Conservation (phyloP, 1,140 invertebrate species). For the Brachionus manjavacas region DNA sequence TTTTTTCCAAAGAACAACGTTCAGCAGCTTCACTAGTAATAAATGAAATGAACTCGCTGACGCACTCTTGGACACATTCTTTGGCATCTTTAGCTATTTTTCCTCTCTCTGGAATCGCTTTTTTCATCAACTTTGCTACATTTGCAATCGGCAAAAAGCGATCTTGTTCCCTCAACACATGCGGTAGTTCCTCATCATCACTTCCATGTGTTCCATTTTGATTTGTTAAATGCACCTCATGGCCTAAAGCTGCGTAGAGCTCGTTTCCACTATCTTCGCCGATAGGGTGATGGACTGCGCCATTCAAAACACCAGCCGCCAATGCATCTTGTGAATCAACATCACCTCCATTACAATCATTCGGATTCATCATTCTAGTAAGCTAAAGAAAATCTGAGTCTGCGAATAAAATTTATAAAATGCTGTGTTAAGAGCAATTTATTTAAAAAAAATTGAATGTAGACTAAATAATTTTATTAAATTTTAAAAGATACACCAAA, state of each 20-base stretch:
- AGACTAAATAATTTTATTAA: not conserved
- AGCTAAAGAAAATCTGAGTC: not conserved
- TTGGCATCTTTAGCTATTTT: constrained; percentile 98
- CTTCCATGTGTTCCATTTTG: constrained; percentile 9
- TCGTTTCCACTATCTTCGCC: constrained; percentile 1
- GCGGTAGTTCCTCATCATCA: constrained; percentile 34
- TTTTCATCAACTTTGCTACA: constrained; percentile 98
- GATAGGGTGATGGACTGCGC: not conserved
- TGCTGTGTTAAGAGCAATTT: constrained; percentile 38
- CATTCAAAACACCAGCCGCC: not conserved
- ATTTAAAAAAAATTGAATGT: not conserved
- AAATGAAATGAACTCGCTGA: constrained; percentile 98
- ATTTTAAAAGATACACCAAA: not conserved
- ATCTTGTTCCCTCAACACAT: constrained; percentile 65
- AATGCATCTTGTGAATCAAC: constrained; percentile 1
- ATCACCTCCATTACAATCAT: constrained; percentile 25
- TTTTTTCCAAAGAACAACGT: constrained; percentile 89
- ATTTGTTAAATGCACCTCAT: not conserved
- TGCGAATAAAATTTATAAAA: not conserved
- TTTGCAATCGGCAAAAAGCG: constrained; percentile 95
- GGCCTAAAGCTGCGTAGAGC: not conserved
- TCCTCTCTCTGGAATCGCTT: constrained; percentile 86
- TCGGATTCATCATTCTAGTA: constrained; percentile 37
- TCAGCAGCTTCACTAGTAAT: constrained; percentile 97
- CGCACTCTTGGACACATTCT: constrained; percentile 98